Percentiles rank a stretch among this genome's conserved stretches.
phyloP scores from a whole-genome alignment of 2,113 vertebrate genomes.

The Equus przewalskii region DNA sequence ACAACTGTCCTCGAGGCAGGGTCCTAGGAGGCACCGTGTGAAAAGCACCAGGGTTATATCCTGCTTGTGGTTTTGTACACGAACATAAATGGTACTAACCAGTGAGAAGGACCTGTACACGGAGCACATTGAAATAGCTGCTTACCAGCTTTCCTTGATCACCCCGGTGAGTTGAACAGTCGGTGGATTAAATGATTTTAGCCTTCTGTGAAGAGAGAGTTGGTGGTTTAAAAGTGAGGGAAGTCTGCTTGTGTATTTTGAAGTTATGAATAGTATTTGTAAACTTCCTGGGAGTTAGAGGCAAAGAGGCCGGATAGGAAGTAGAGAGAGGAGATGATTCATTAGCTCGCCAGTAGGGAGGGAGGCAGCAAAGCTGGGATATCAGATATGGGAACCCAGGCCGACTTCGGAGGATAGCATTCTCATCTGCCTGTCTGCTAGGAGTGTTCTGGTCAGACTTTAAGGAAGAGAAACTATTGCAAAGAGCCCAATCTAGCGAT shows the following conservation, averaged over 20 bases:
- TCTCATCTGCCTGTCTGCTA: background rate
- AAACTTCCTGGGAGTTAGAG: background rate
- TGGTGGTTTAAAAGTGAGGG: background rate
- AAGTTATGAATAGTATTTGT: background rate
- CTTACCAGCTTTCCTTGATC: background rate
- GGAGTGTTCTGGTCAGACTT: background rate
- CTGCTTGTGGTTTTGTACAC: background rate
- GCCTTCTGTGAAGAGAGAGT: background rate
- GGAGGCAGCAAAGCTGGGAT: background rate
- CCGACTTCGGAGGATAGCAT: background rate
- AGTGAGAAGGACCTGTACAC: background rate
- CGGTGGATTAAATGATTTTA: background rate
- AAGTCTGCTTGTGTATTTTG: background rate
- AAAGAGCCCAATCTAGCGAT: background rate
- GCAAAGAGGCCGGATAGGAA: background rate
- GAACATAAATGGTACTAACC: background rate
- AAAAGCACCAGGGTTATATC: background rate
- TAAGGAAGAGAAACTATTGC: background rate
- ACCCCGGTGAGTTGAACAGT: slow-evolving; percentile 44
- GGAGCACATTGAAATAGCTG: background rate
- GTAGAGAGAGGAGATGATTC: background rate
- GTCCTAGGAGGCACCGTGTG: background rate
- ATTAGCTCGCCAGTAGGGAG: background rate
- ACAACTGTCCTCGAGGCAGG: background rate
- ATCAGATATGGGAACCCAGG: background rate